Percentiles rank a stretch among this genome's conserved stretches.
These are phyloP conservation scores for Ormyrus nitidulus DNA, from an alignment of 2,888 invertebrate species.

Conservation along the genomic window DNA sequence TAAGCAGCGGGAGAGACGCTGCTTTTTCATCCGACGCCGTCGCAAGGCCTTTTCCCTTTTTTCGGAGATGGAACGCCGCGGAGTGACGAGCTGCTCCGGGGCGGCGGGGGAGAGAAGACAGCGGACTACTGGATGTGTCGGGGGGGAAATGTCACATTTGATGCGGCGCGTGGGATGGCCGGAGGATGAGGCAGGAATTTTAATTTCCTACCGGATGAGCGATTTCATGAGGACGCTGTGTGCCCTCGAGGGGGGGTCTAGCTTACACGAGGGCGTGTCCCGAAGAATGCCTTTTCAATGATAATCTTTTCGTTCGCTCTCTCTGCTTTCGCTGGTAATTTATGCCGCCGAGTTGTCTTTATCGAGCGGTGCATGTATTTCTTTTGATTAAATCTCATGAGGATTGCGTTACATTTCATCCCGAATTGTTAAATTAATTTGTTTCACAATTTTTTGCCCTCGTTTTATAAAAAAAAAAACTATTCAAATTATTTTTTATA, in stretches of 20 bases:
- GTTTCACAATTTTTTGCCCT: too few species aligned
- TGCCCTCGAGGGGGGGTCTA: not conserved
- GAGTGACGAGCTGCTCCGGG: not conserved
- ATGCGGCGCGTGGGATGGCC: slow-evolving; percentile 28
- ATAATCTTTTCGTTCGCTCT: slow-evolving; percentile 12
- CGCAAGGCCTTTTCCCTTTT: not conserved
- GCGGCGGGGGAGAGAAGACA: not conserved
- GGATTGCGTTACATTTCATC: too few species aligned
- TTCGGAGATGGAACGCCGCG: not conserved
- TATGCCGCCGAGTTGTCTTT: not conserved
- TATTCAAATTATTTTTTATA: too few species aligned
- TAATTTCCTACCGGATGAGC: slow-evolving; percentile 51
- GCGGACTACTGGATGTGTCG: not conserved
- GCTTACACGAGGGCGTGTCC: slow-evolving; percentile 10
- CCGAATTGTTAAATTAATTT: too few species aligned
- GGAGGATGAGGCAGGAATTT: slow-evolving; percentile 51
- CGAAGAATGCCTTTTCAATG: slow-evolving; percentile 31
- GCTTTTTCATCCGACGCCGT: slow-evolving; percentile 20
- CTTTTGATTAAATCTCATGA: too few species aligned
- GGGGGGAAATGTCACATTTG: slow-evolving; percentile 48
- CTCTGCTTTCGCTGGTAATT: not conserved
- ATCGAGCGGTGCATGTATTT: too few species aligned
- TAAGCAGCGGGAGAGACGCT: slow-evolving; percentile 46
- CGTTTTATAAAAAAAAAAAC: too few species aligned
- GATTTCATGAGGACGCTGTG: slow-evolving; percentile 39